A percentile compares a stretch with the other conserved stretches of the same genome.
phyloP scores from a whole-genome alignment of 1,140 invertebrate species.

The Tyrophagus putrescentiae region DNA sequence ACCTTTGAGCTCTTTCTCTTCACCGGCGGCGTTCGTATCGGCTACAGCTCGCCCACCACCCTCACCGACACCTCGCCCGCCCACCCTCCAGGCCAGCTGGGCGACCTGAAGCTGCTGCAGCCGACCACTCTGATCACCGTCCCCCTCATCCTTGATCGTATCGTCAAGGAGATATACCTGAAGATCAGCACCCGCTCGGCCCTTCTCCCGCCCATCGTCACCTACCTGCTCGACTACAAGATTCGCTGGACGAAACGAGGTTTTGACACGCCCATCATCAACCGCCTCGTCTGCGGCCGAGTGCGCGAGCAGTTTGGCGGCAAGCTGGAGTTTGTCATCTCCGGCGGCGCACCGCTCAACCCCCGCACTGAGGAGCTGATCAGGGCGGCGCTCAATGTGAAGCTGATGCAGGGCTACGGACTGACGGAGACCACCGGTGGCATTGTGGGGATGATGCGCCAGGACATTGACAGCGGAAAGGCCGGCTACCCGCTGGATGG shows the following conservation, averaged over 20 bases:
- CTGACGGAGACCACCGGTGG: constrained; percentile 72
- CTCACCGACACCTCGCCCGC: constrained; percentile 60
- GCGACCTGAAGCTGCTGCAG: constrained; percentile 31
- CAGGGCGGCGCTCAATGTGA: constrained; percentile 75
- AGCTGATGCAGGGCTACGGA: constrained; percentile 73
- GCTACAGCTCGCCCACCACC: constrained; percentile 87
- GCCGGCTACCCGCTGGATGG: constrained; percentile 61
- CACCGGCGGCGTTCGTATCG: constrained; percentile 62
- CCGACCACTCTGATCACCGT: constrained; percentile 90
- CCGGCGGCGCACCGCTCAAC: constrained; percentile 81
- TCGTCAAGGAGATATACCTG: constrained; percentile 39
- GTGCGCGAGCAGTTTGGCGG: constrained; percentile 69
- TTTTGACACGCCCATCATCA: constrained; percentile 22
- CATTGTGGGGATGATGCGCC: constrained; percentile 30
- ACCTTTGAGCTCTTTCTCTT: constrained; percentile 24
- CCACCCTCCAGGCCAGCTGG: constrained; percentile 27
- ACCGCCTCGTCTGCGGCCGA: constrained; percentile 35
- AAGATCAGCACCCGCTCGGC: constrained; percentile 17
- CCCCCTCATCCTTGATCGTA: constrained; percentile 43
- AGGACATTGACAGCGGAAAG: constrained; percentile 58
- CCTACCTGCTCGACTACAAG: constrained; percentile 23
- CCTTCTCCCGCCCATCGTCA: constrained; percentile 16
- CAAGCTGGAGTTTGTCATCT: constrained; percentile 62
- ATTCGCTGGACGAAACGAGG: constrained; percentile 21
- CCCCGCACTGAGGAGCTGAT: constrained; percentile 88